Base-by-base conservation (phyloP, 2,797 vertebrate genomes). In the Leptatherina wallacei region DNA sequence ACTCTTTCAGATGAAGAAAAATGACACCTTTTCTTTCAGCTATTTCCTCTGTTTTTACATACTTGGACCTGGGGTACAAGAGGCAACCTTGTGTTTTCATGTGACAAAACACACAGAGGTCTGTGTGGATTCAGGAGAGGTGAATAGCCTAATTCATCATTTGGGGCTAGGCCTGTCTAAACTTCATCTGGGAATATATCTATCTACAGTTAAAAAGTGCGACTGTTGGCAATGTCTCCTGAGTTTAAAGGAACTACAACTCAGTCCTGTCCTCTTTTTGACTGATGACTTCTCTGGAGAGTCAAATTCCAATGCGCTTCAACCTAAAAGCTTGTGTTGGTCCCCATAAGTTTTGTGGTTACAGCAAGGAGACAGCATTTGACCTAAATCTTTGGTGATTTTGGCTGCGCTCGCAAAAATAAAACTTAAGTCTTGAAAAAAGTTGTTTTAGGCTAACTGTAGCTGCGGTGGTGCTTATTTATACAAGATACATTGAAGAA, bases 1-100 rank as follows among this genome's bases (percentile, higher is more conserved):
- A 65, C 72, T 75, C 84, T 85, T 84, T 82, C 72, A 87, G 65
- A 85, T 84, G 81, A 88, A 89, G 91, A 93, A 94, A 94, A 93
- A 92, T 91, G 85, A 93, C 92, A 94, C 90, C 91, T 92, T 93
- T 93, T 93, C 90, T 91, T 85, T 85, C 83, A 87, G 90, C 91
- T 90, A 89, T 91, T 93, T 95, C 94, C 94, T 92, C 85, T 94
- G 91, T 94, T 94, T 95, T 93, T 86, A 84, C 88, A 91, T 90
- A 90, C 86, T 73, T 75, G 81, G 78, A 71, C 70, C 82, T 22
- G 73, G 78, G 77, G 84, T 85, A 93, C 85, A 90, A 93, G 90
- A 91, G 89, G 89, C 88, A 87, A 89, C 83, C 81, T 85, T 92
- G 88, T 93, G 89, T 92, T 93, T 93, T 88, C 82, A 85, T 89